phyloP scores from a whole-genome alignment of 2,797 vertebrate genomes.

The Balearica regulorum region DNA sequence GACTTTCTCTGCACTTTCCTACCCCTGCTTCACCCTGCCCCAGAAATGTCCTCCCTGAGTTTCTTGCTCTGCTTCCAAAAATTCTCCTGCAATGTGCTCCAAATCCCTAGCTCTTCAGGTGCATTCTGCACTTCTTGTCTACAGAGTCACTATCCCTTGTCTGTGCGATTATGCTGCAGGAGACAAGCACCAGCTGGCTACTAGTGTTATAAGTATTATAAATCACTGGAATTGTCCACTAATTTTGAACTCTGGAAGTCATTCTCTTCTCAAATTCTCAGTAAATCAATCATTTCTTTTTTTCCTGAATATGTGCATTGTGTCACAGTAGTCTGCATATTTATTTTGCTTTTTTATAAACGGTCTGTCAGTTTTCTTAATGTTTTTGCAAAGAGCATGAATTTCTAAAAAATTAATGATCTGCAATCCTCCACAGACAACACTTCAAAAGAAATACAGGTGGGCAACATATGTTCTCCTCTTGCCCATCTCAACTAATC shows the following conservation, averaged over 20 bases:
- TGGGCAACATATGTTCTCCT: not conserved
- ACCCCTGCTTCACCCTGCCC: not conserved
- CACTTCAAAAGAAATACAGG: conserved; percentile 5
- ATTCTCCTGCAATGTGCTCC: not conserved
- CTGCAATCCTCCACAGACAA: not conserved
- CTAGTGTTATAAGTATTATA: not conserved
- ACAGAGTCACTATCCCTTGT: not conserved
- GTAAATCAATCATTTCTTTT: not conserved
- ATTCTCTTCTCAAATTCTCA: not conserved
- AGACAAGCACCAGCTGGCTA: not conserved
- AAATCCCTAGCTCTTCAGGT: fast-evolving
- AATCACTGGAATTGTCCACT: not conserved
- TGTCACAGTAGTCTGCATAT: not conserved
- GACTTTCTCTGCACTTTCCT: not conserved
- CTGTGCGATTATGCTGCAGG: not conserved
- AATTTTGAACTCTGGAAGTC: not conserved
- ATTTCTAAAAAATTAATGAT: not conserved
- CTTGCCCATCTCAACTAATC: not conserved
- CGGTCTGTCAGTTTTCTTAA: not conserved
- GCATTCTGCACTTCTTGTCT: not conserved
- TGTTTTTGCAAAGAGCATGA: not conserved
- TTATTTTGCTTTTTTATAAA: not conserved
- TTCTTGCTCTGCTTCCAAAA: not conserved
- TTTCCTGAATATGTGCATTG: not conserved
- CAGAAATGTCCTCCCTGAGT: not conserved